Evolutionary conservation across 2,113 vertebrate species (phyloP).

Genomic region (Elachura formosa): DNA sequence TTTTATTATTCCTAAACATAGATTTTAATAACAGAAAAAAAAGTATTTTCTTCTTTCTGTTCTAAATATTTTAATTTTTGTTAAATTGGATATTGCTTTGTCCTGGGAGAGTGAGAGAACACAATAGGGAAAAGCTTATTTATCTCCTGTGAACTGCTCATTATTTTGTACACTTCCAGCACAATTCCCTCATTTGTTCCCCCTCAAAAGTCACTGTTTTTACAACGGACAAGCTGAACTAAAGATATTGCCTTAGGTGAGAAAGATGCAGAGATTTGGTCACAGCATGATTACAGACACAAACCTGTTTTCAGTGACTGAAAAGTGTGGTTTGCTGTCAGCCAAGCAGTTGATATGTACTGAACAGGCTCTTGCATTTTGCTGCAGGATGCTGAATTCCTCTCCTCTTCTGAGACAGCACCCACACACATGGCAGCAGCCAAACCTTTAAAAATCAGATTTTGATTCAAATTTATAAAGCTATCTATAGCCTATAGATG

Average conservation of each 20-base stretch:
- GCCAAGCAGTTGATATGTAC: background rate
- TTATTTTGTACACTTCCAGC: background rate
- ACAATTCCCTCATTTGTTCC: background rate
- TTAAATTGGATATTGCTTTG: background rate
- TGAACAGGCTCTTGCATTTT: background rate
- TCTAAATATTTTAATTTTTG: background rate
- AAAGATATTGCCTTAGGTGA: conserved; percentile 12
- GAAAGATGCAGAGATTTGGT: background rate
- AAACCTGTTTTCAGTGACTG: background rate
- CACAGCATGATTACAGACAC: background rate
- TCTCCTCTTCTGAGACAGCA: background rate
- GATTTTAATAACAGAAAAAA: background rate
- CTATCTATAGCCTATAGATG: background rate
- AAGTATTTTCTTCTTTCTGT: background rate
- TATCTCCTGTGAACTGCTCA: background rate
- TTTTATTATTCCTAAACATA: background rate
- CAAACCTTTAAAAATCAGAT: background rate
- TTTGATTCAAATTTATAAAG: background rate
- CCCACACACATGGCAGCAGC: background rate
- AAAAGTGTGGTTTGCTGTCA: conserved; percentile 7
- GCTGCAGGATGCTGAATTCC: background rate
- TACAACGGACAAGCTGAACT: background rate
- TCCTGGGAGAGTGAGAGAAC: background rate
- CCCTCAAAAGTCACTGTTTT: background rate
- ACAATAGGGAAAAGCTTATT: background rate